Base-by-base conservation (phyloP, 2,113 vertebrate genomes). In the Macquaria ambigua region DNA sequence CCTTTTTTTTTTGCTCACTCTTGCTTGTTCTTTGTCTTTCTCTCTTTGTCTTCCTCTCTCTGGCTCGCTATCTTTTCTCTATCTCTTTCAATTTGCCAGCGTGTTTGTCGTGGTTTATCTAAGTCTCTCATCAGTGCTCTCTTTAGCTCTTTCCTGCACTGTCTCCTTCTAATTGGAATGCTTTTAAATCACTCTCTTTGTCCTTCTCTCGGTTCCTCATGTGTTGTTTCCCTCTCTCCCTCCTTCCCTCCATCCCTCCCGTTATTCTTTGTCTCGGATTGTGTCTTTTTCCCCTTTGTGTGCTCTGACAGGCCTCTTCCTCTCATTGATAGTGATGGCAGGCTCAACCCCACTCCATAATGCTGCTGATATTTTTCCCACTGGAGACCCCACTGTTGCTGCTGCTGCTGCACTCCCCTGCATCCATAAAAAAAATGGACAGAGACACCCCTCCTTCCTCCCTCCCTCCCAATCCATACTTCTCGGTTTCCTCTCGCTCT, bases 321-420 rank as follows among this genome's bases (percentile, higher is more conserved):
- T 91, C 91, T 93, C 88, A 91, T 92, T 93, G 93, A 94, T 91
- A 80, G 84, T 52, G 91, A 93, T 91, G 93, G 94, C 91, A 93
- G 86, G 82, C 91, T 90, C 90, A 86, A 83, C 88, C 76, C 77
- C 82, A 64, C 88, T 91, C 70, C 85, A 93, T 92, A 93, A 90
- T 89, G 76, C 87, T 72, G 88, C 86, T 71, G 86, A 90, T 92
- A 91, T 91, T 93, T 93, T 92, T 90, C 91, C 93, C 93, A 92
- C 85, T 90, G 82, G 93, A 93, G 90, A 92, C 90, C 90, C 90
- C 92, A 87, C 90, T 89, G 88, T 87, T 92, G 75, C 61, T 85
- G 48, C 77, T 53, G 77, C 74, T 64, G 77, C 74, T 79, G 69
- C 83, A 74, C 80, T 73, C n/a, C 75, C 72, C 83, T 77, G 53